Evolutionary conservation across 2,113 vertebrate species (phyloP).

Genomic region (Scopus umbretta): DNA sequence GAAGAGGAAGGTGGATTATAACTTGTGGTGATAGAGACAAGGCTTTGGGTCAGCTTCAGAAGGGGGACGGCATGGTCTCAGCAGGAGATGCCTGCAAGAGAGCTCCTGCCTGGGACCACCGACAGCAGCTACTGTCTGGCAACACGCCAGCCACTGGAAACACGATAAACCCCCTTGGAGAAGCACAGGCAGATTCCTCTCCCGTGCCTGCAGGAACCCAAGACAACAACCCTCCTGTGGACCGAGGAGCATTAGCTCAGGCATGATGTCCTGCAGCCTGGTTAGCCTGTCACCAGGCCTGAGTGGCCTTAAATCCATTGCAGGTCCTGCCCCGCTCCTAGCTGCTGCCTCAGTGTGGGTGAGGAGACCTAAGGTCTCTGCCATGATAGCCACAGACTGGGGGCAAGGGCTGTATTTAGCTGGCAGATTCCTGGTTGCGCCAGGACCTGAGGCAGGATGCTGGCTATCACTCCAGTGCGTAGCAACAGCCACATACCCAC

Average conservation of each 20-base stretch:
- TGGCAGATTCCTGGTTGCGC: neutral
- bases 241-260: neutral
- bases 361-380: neutral
- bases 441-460: neutral
- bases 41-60: neutral
- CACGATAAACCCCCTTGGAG: rapidly evolving
- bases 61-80: neutral
- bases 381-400: rapidly evolving
- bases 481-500: neutral
- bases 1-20: neutral
- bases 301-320: neutral
- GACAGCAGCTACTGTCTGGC: neutral
- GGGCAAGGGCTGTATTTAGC: neutral
- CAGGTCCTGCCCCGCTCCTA: neutral
- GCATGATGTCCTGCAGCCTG: neutral
- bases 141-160: neutral
- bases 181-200: neutral
- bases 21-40: neutral
- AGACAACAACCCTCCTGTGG: neutral
- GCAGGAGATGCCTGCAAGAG: neutral
- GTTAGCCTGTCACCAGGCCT: neutral
- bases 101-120: neutral
- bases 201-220: neutral
- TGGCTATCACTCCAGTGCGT: neutral
- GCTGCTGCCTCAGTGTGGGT: neutral